phyloP scores from a whole-genome alignment of 2,113 vertebrate species.

The Romanogobio albipinnatus region DNA sequence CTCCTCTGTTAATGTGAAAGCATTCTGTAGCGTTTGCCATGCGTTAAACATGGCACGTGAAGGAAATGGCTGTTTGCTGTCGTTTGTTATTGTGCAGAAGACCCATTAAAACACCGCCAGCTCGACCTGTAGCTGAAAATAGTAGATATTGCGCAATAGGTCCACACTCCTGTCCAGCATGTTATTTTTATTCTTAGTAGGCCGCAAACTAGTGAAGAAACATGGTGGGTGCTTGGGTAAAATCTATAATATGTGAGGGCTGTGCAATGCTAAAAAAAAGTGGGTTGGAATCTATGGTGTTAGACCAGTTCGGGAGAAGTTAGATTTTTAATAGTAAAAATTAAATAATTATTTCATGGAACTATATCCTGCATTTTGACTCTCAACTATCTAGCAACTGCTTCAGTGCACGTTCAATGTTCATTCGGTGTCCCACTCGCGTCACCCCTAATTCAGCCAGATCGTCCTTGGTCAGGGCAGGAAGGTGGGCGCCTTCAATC shows the following conservation, averaged over 20 bases:
- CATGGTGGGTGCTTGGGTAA: background rate
- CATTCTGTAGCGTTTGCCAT: background rate
- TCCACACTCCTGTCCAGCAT: background rate
- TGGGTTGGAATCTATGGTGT: background rate
- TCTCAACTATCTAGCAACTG: conserved; percentile 91
- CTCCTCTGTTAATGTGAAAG: conserved; percentile 7
- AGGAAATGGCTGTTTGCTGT: conserved; percentile 16
- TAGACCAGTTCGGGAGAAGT: background rate
- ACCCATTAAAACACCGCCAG: conserved; percentile 28
- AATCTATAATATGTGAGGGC: conserved; percentile 13
- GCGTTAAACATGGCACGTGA: conserved; percentile 2
- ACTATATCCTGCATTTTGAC: conserved; percentile 41
- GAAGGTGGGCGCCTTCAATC: conserved; percentile 95
- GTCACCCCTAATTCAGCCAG: conserved; percentile 97
- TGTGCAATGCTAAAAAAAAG: background rate
- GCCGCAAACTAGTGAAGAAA: background rate
- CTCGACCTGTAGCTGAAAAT: conserved; percentile 1
- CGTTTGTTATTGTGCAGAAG: conserved; percentile 34
- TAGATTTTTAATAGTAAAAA: background rate
- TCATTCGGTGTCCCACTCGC: conserved; percentile 97
- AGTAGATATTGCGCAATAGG: conserved; percentile 29
- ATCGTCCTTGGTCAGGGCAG: conserved; percentile 97
- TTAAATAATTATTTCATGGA: background rate
- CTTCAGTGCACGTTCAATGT: conserved; percentile 95
- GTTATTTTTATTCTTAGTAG: conserved; percentile 5